Conservation (phyloP, 2,888 invertebrate genomes). For the Cinara cedri region DNA sequence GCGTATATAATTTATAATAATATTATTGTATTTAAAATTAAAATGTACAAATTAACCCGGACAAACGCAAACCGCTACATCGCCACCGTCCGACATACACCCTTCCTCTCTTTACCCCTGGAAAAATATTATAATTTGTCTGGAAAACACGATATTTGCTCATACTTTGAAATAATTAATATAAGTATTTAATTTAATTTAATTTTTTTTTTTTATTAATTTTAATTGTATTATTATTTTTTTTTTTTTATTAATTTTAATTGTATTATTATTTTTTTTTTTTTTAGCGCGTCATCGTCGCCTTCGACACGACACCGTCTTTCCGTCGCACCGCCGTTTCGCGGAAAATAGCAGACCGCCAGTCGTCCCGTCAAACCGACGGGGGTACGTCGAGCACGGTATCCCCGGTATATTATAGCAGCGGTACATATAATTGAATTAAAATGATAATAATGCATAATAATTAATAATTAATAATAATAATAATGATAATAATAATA, state of each 20-base stretch:
- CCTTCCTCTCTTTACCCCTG: not conserved
- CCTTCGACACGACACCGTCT: not conserved
- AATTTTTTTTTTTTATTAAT: no score
- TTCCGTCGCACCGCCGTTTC: not conserved
- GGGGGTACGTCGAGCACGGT: not conserved
- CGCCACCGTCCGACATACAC: no score
- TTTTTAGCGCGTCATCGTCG: not conserved
- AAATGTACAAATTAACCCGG: no score
- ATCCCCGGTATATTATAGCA: not conserved
- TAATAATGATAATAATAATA: no score
- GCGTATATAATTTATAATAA: not conserved
- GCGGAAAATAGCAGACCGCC: no score
- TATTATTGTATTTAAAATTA: no score
- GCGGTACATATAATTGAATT: no score
- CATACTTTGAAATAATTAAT: not conserved
- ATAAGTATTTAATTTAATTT: not conserved
- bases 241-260: no score
- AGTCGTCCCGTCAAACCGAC: no score
- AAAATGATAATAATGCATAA: no score
- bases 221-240: slow-evolving; percentile 10
- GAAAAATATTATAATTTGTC: not conserved
- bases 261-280: not conserved
- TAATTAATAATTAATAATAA: not conserved
- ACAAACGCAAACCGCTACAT: no score
- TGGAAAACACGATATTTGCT: no score